These are phyloP conservation scores for Collichthys lucidus DNA, from an alignment of 2,113 vertebrate species.

Conservation along the genomic window DNA sequence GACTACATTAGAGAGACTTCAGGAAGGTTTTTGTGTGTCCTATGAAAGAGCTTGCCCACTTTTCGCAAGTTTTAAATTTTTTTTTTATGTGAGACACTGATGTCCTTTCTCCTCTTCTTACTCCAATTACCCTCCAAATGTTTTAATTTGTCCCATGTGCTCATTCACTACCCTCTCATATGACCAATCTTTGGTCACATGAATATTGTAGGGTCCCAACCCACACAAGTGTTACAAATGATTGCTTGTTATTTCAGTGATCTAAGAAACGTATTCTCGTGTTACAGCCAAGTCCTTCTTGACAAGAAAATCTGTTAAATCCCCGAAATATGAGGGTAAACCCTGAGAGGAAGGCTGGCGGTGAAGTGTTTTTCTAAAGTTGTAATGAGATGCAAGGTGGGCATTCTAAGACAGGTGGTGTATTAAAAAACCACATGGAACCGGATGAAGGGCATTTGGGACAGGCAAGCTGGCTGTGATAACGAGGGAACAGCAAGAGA, in stretches of 20 bases:
- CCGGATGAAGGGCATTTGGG: slow-evolving; percentile 62
- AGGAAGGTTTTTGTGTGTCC: background rate
- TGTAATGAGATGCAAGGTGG: slow-evolving; percentile 52
- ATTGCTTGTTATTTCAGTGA: background rate
- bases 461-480: slow-evolving; percentile 61
- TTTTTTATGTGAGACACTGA: background rate
- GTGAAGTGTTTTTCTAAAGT: slow-evolving; percentile 35
- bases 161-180: background rate
- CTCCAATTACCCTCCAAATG: slow-evolving; percentile 1
- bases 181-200: slow-evolving; percentile 2
- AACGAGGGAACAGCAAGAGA: slow-evolving; percentile 69
- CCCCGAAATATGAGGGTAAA: slow-evolving; percentile 8
- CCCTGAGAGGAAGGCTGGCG: background rate
- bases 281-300: background rate
- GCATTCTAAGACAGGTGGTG: slow-evolving; percentile 59
- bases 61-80: background rate
- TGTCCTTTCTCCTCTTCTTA: background rate
- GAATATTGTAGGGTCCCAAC: slow-evolving; percentile 8
- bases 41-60: background rate
- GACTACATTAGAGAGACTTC: background rate
- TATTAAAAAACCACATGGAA: slow-evolving; percentile 53
- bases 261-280: slow-evolving; percentile 10
- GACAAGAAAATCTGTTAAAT: background rate
- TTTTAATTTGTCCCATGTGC: background rate
- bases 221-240: background rate